These are phyloP conservation scores for Mesorhabditis belari DNA, from an alignment of 2,888 invertebrate species.

Conservation along the genomic window DNA sequence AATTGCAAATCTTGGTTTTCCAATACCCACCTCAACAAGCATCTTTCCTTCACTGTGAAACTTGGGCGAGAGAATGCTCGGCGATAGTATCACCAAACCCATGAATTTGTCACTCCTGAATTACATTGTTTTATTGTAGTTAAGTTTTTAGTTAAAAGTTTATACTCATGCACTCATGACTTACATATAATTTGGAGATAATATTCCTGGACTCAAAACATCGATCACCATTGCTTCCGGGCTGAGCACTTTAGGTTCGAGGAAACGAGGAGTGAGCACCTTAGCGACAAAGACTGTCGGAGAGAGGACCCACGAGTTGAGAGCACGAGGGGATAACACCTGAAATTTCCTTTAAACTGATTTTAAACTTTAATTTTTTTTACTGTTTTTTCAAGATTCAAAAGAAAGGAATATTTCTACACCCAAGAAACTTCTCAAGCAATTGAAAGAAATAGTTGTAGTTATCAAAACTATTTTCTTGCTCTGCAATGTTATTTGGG, in stretches of 20 bases:
- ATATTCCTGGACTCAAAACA: slow-evolving; percentile 39
- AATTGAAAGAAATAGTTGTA: no score
- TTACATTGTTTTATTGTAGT: no score
- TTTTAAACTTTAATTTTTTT: no score
- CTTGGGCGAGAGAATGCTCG: slow-evolving; percentile 43
- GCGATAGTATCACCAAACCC: slow-evolving; percentile 39
- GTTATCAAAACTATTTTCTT: no score
- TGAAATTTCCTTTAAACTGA: no score
- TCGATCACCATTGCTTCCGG: slow-evolving; percentile 44
- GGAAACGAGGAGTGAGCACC: slow-evolving; percentile 33
- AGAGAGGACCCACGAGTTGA: slow-evolving; percentile 40
- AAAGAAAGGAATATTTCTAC: no score
- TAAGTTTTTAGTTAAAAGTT: no score
- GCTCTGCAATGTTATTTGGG: no score
- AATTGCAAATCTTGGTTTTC: no score
- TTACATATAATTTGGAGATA: background rate
- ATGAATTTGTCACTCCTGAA: slow-evolving; percentile 14
- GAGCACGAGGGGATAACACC: slow-evolving; percentile 35
- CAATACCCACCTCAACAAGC: slow-evolving; percentile 31
- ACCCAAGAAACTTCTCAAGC: no score
- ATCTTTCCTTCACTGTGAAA: slow-evolving; percentile 34
- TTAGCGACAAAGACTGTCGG: slow-evolving; percentile 40
- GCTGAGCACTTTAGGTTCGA: slow-evolving; percentile 39
- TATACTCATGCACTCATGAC: background rate
- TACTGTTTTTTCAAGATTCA: no score